Evolutionary conservation across 2,113 vertebrate species (phyloP).

Genomic region (Anarrhichthys ocellatus): DNA sequence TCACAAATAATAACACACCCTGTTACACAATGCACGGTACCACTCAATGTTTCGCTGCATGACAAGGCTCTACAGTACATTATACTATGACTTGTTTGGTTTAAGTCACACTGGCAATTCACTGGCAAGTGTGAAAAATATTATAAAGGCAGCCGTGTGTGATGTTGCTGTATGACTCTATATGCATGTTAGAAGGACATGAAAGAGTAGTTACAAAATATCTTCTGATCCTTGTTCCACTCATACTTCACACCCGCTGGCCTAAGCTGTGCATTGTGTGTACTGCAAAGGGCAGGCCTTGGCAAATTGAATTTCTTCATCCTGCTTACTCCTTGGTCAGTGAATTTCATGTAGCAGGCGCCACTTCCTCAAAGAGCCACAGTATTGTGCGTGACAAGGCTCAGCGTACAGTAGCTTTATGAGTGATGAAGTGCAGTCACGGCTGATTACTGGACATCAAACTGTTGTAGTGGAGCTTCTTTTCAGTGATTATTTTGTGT

Average conservation of each 20-base stretch:
- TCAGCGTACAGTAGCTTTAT: constrained; percentile 15
- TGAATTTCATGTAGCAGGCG: constrained; percentile 46
- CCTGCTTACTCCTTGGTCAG: constrained; percentile 54
- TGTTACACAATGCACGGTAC: background rate
- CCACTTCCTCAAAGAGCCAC: constrained; percentile 33
- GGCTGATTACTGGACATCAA: constrained; percentile 12
- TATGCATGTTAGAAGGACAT: constrained; percentile 21
- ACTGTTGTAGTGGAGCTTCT: background rate
- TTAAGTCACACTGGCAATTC: constrained; percentile 6
- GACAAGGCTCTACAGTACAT: background rate
- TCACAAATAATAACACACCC: background rate
- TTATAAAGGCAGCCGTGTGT: background rate
- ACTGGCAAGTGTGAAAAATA: constrained; percentile 7
- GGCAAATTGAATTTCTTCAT: constrained; percentile 70
- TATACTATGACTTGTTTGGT: background rate
- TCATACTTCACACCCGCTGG: constrained; percentile 32
- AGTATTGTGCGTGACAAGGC: constrained; percentile 21
- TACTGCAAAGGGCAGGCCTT: constrained; percentile 60
- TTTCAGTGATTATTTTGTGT: background rate
- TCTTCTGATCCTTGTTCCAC: constrained; percentile 42
- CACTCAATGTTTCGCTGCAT: background rate
- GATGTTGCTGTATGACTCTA: background rate
- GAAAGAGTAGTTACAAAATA: constrained; percentile 33
- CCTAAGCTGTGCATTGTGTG: constrained; percentile 58
- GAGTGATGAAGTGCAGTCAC: constrained; percentile 27